Base-by-base conservation (phyloP, 2,888 invertebrate species). In the Plutella xylostella region DNA sequence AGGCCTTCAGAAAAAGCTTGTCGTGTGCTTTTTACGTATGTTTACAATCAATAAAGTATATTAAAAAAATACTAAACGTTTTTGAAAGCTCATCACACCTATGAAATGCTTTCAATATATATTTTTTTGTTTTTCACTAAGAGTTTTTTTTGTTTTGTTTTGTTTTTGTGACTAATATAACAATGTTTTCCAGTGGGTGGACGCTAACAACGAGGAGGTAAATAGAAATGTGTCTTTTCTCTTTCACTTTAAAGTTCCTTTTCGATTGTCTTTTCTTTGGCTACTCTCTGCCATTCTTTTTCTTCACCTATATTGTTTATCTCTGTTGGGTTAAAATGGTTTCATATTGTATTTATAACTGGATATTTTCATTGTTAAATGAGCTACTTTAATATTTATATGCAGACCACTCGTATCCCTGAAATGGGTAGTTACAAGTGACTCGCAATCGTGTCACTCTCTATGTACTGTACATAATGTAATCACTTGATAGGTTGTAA, bases 151-250 rank as follows among this genome's bases (percentile, higher is more conserved):
- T 48, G 48, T 50, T 47, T 50, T 56, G 50, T 52, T 48, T 54
- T 53, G 54, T 50, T 49, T 48, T 55, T 45, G 70, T 83, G 65
- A 77, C 79, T 79, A 79, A 80, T 87, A 50, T 47, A 61, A 68
- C 69, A 75, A 79, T 80, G 67, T 82, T 78, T 83, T 82, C 63
- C 87, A 88, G 88, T 88, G 88, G 88, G 88, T 88, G 77, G 88
- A 87, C 80, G 86, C 87, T 77, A 87, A 86, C 80, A 86, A 85
- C 72, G 88, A 87, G 57, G 88, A 88, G 88, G 88, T 88, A 88
- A 87, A 30, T 88, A 88, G 87, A 30, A 20, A 39, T 38, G 20
- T 19, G 15, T 52, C 47, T 56, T 60, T 58, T 42, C 59, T 58
- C 34, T 43, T 48, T 42, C 38, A 47, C 18, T 43, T 40, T 51